A percentile compares a stretch with the other conserved stretches of the same genome.
phyloP scores from a whole-genome alignment of 2,113 vertebrate genomes.

The Symphodus melops region DNA sequence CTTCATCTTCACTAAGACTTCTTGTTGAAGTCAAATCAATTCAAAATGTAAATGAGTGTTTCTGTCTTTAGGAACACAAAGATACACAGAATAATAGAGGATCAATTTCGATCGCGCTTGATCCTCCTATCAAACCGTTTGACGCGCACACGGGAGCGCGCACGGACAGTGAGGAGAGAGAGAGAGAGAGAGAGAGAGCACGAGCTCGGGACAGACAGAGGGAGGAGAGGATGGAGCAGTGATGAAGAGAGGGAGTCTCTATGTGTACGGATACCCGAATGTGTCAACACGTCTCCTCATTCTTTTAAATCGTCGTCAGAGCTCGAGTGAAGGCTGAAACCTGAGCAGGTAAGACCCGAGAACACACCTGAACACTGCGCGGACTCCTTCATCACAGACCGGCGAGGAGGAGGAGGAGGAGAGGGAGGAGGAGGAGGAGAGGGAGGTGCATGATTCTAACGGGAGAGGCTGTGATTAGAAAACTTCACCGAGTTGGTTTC shows the following conservation, averaged over 20 bases:
- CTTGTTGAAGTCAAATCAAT: too few relatives aligned
- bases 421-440: not conserved
- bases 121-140: not conserved
- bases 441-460: conserved; percentile 19
- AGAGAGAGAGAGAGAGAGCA: not conserved
- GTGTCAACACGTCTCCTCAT: not conserved
- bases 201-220: not conserved
- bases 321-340: not conserved
- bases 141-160: conserved; percentile 12
- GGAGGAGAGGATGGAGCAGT: conserved; percentile 9
- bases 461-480: not conserved
- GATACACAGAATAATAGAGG: too few relatives aligned
- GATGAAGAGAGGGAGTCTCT: not conserved
- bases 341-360: conserved; percentile 37
- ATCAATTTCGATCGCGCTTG: not conserved
- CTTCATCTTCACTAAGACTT: too few relatives aligned
- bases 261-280: conserved; percentile 31
- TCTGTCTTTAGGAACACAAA: too few relatives aligned
- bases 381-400: too few relatives aligned
- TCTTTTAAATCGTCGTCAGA: not conserved
- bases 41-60: too few relatives aligned
- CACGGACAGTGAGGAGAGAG: not conserved
- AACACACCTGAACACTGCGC: not conserved
- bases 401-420: too few relatives aligned
- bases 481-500: not conserved